Conservation (phyloP, 2,797 vertebrate species). For the Pogoniulus pusillus region DNA sequence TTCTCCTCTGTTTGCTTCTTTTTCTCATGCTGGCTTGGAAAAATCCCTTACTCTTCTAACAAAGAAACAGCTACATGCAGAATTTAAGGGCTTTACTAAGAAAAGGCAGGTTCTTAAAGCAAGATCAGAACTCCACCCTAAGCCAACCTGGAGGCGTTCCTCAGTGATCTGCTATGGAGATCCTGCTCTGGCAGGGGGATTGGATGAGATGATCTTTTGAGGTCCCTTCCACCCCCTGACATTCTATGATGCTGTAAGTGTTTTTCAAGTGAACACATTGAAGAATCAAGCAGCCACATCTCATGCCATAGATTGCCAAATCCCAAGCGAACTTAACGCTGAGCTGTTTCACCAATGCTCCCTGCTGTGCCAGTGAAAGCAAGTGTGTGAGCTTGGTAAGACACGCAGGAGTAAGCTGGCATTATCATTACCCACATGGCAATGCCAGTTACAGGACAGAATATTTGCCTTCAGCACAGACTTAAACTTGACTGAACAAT, state of each 20-base stretch:
- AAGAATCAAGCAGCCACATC: not conserved
- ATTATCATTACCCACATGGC: too few species aligned
- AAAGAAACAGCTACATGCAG: not conserved
- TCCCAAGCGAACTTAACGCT: not conserved
- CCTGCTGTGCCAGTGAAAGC: not conserved
- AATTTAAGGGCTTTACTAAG: not conserved
- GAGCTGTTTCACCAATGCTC: not conserved
- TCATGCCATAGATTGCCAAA: too few species aligned
- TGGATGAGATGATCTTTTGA: too few species aligned
- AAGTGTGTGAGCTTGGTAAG: not conserved
- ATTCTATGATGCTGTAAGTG: too few species aligned
- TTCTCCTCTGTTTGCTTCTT: not conserved
- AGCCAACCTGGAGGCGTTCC: too few species aligned
- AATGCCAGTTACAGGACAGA: too few species aligned
- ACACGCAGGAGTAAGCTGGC: not conserved
- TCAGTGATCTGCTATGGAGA: too few species aligned
- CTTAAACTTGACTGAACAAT: not conserved
- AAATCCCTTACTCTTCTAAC: rapidly evolving
- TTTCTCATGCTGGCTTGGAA: not conserved
- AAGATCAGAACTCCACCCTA: not conserved
- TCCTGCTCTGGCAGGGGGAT: too few species aligned
- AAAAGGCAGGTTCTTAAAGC: not conserved
- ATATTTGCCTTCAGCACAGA: not conserved
- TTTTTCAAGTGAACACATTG: not conserved
- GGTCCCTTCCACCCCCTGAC: too few species aligned